Conservation (phyloP, 2,888 invertebrate genomes). For the Caenorhabditis doughertyi region DNA sequence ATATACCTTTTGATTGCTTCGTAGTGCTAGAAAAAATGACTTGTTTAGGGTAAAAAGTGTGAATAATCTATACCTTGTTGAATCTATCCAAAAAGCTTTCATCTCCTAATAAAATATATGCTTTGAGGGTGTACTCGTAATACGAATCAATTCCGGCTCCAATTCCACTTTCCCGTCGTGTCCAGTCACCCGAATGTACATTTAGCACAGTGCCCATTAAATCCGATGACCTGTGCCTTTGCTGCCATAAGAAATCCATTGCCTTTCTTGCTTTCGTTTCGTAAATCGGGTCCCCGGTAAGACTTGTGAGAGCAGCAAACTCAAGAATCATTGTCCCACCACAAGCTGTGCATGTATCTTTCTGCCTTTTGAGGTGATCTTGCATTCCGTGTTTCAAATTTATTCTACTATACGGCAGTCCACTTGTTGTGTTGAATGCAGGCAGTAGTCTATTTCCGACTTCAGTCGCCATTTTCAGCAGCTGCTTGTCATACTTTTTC, state of each 20-base stretch:
- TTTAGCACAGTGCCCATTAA: slow-evolving; percentile 98
- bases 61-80: slow-evolving; percentile 85
- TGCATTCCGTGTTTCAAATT: slow-evolving; percentile 82
- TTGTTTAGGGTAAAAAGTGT: not conserved
- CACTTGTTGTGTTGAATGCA: slow-evolving; percentile 98
- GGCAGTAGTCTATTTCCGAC: slow-evolving; percentile 93
- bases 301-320: slow-evolving; percentile 90
- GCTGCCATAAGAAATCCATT: slow-evolving; percentile 97
- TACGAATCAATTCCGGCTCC: slow-evolving; percentile 99
- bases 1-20: slow-evolving; percentile 87
- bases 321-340: slow-evolving; percentile 98
- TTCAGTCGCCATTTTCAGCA: slow-evolving; percentile 92
- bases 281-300: slow-evolving; percentile 92
- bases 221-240: slow-evolving; percentile 91
- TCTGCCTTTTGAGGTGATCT: slow-evolving; percentile 76
- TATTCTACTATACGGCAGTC: slow-evolving; percentile 92
- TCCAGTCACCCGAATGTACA: slow-evolving; percentile 98
- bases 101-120: slow-evolving; percentile 94
- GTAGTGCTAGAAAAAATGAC: slow-evolving; percentile 74
- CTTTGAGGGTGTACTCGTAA: slow-evolving; percentile 98
- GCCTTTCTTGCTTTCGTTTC: slow-evolving; percentile 95
- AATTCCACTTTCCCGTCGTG: slow-evolving; percentile 95
- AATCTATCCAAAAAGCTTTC: slow-evolving; percentile 95
- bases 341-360: slow-evolving; percentile 91
- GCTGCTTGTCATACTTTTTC: slow-evolving; percentile 85